Evolutionary conservation across 2,113 vertebrate species (phyloP).

Genomic region (Catagonus wagneri): DNA sequence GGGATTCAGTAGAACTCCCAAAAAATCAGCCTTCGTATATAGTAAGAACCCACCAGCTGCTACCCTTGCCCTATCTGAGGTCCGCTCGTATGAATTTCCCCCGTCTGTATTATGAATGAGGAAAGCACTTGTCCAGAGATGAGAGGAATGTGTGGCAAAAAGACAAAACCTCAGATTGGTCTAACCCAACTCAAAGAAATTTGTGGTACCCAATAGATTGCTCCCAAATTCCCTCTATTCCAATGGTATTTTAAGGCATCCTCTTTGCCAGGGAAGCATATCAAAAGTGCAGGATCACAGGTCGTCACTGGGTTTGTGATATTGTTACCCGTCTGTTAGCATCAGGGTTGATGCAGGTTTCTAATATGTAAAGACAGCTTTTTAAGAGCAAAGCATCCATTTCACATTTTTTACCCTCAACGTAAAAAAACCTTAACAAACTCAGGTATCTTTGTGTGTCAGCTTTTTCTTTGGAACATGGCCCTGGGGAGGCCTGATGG

Average conservation of each 20-base stretch:
- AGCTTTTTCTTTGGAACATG: neutral
- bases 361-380: neutral
- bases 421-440: neutral
- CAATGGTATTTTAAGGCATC: neutral
- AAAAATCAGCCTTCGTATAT: neutral
- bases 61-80: neutral
- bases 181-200: neutral
- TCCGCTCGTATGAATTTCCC: too few species aligned
- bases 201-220: neutral
- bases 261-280: neutral
- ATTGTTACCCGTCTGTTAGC: neutral
- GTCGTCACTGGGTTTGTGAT: neutral
- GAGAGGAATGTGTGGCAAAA: neutral
- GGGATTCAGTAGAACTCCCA: neutral
- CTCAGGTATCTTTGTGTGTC: neutral
- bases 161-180: neutral
- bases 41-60: neutral
- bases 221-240: neutral
- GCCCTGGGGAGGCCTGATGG: neutral
- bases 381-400: neutral
- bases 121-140: neutral
- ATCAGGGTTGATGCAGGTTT: neutral
- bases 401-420: neutral
- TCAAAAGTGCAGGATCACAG: neutral
- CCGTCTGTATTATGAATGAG: neutral